Conservation (phyloP, 2,888 invertebrate genomes). For the Aplocera efformata region DNA sequence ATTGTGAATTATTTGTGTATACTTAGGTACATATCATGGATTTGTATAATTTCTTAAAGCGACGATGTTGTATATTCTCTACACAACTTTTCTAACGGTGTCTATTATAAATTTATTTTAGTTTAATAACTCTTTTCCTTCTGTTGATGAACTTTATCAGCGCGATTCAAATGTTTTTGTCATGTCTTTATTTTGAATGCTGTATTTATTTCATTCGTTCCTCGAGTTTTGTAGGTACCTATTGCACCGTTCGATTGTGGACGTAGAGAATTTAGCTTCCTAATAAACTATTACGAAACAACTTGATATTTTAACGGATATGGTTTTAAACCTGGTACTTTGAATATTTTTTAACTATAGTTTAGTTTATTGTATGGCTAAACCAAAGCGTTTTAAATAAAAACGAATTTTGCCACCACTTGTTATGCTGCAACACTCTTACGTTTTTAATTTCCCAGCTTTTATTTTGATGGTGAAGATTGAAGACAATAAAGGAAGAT, state of each 20-base stretch:
- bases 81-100: slow-evolving; percentile 32
- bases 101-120: slow-evolving; percentile 5
- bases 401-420: slow-evolving; percentile 65
- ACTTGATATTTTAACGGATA: slow-evolving; percentile 45
- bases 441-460: slow-evolving; percentile 45
- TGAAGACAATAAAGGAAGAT: slow-evolving; percentile 79
- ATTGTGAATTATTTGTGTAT: slow-evolving; percentile 73
- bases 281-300: slow-evolving; percentile 34
- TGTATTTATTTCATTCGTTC: too few species aligned
- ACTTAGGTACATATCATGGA: slow-evolving; percentile 78
- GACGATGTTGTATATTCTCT: slow-evolving; percentile 43
- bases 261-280: slow-evolving; percentile 29
- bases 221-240: too few species aligned
- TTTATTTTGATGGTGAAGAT: slow-evolving; percentile 67
- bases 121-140: slow-evolving; percentile 1
- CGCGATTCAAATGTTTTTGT: too few species aligned
- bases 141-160: not conserved
- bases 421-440: slow-evolving; percentile 35
- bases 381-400: slow-evolving; percentile 67
- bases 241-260: slow-evolving; percentile 14
- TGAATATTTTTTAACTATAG: slow-evolving; percentile 44
- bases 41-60: slow-evolving; percentile 63
- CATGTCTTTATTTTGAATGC: too few species aligned
- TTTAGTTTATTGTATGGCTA: slow-evolving; percentile 53
- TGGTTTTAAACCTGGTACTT: slow-evolving; percentile 65